Base-by-base conservation (phyloP, 2,888 invertebrate species). In the Oligia latruncula region DNA sequence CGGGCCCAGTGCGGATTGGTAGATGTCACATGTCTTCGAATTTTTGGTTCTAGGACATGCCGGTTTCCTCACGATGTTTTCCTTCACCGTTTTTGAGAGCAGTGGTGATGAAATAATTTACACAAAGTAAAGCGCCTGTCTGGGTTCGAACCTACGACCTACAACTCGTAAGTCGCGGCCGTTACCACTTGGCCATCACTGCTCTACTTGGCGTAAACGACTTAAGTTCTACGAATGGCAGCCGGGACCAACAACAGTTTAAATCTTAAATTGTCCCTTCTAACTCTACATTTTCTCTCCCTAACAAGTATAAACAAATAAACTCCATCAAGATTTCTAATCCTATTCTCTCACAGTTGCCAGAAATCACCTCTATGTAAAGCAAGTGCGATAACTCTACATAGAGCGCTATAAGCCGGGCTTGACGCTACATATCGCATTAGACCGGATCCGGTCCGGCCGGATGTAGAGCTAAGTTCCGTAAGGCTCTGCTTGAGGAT, bases 381-480 rank as follows among this genome's bases (percentile, higher is more conserved):
- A 62, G 60, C 46, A 20, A 76, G 88, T 81, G 88, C 71, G 85
- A 90, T 90, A 89, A 90, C 77, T 78, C 91, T 76, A 65, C 70
- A 49, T 2, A 40, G 60, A 91, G 94, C 89, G 94, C 89, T 88
- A 91, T 94, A 94, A 95, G 91, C 93, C 86, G 66, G 87, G 92
- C 91, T 93, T 83, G 83, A 79, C 83, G 80, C 81, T 82, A 90
- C 88, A 91, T 91, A 93, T 93, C 95, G 94, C 93, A 94, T 95
- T 95, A 95, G 90, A 89, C 88, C 87, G 89, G 92, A 88, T 95
- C 95, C 95, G 93, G 91, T 86, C 91, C 89, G 89, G 86, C 90
- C 93, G 93, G 93, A 94, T 82, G 89, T 83, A 89, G 86, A 90
- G 92, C 93, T 64, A 77, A 93, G 90, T 93, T 94, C 92, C 85